phyloP scores from a whole-genome alignment of 2,797 vertebrate species.

The Sphenodon punctatus region DNA sequence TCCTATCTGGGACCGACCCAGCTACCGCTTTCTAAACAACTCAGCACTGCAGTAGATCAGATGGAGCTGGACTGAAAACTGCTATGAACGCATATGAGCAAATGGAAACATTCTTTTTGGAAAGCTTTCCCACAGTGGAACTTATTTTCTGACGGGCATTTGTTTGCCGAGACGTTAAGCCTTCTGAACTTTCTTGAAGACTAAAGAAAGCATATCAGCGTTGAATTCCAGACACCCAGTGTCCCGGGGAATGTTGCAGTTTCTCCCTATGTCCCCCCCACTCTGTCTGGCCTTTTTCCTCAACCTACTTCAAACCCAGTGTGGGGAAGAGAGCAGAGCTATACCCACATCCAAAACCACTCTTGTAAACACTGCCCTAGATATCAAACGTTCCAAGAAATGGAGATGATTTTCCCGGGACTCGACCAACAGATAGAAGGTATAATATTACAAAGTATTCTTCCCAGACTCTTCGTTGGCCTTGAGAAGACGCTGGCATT shows the following conservation, averaged over 20 bases:
- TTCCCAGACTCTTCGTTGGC: not conserved
- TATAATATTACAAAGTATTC: not conserved
- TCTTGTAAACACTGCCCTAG: not conserved
- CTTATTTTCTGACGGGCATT: constrained; percentile 39
- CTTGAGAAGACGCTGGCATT: not conserved
- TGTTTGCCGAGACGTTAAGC: constrained; percentile 44
- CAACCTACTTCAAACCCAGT: rapidly evolving
- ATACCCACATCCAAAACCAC: not conserved
- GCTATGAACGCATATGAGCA: constrained; percentile 33
- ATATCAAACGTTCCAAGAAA: not conserved
- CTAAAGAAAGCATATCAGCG: constrained; percentile 42
- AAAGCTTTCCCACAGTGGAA: constrained; percentile 48
- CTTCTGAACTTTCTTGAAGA: constrained; percentile 44
- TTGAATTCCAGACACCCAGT: constrained; percentile 1
- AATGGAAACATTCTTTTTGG: constrained; percentile 52
- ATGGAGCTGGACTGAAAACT: constrained; percentile 24
- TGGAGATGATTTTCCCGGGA: not conserved
- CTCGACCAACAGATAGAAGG: not conserved
- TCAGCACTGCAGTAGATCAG: constrained; percentile 24
- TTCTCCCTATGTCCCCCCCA: not conserved
- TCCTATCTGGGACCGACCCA: no score
- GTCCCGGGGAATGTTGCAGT: constrained; percentile 25
- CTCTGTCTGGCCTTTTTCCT: constrained; percentile 45
- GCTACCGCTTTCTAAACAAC: no score
- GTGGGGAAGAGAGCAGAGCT: constrained; percentile 31